Evolutionary conservation across 2,113 vertebrate genomes (phyloP).

Genomic region (Saguinus midas): DNA sequence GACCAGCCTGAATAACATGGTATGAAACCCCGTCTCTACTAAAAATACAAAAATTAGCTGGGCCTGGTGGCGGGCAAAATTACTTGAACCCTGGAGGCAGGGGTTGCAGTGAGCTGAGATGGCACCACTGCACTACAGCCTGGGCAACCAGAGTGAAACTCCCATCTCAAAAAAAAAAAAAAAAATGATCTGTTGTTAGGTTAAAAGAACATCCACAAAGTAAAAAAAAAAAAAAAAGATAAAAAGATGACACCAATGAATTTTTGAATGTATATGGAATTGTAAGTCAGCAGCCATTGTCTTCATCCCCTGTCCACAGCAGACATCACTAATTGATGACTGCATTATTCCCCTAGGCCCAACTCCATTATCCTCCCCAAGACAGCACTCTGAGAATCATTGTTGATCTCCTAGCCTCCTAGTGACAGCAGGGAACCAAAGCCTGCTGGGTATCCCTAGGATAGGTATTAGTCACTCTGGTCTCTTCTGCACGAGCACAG

Average conservation of each 20-base stretch:
- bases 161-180: too few relatives aligned
- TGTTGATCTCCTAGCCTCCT: too few relatives aligned
- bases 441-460: background rate
- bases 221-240: background rate
- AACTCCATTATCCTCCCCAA: too few relatives aligned
- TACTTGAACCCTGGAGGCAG: too few relatives aligned
- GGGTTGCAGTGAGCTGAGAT: too few relatives aligned
- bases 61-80: too few relatives aligned
- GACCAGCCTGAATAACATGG: too few relatives aligned
- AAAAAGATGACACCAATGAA: background rate
- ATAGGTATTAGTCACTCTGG: accelerated
- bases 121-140: too few relatives aligned
- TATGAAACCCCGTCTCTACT: too few relatives aligned
- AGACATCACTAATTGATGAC: background rate
- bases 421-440: accelerated
- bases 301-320: background rate
- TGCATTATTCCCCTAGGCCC: background rate
- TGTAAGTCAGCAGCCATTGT: background rate
- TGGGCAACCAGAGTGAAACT: too few relatives aligned
- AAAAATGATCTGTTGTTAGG: background rate
- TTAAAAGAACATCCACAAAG: background rate
- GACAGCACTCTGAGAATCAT: background rate
- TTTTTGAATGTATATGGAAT: background rate
- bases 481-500: background rate
- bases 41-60: too few relatives aligned